Evolutionary conservation across 2,113 vertebrate species (phyloP).

Genomic region (Chaetorhynchus papuensis): DNA sequence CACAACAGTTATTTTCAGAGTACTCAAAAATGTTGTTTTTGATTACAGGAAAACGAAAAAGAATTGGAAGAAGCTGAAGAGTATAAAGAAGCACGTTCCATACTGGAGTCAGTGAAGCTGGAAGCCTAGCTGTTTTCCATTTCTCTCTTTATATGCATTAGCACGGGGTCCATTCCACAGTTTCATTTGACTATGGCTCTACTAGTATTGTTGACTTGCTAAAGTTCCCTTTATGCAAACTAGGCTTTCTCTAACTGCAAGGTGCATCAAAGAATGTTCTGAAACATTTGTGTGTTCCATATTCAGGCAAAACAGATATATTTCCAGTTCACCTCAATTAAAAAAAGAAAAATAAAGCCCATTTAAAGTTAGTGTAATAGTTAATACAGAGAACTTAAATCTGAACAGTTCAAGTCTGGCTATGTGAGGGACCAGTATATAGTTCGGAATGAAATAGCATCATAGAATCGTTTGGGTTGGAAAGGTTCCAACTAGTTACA

Average conservation of each 20-base stretch:
- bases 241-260: constrained; percentile 57
- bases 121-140: constrained; percentile 78
- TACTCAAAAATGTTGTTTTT: constrained; percentile 31
- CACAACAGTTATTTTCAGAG: background rate
- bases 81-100: constrained; percentile 85
- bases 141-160: constrained; percentile 60
- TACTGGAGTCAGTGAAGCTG: constrained; percentile 90
- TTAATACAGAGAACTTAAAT: background rate
- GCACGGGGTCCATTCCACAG: constrained; percentile 78
- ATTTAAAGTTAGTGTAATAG: background rate
- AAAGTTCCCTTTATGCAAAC: constrained; percentile 57
- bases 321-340: background rate
- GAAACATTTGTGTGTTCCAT: constrained; percentile 55
- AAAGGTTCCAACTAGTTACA: background rate
- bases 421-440: background rate
- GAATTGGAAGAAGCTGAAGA: constrained; percentile 88
- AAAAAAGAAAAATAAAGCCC: background rate
- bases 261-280: constrained; percentile 50
- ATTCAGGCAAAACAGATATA: background rate
- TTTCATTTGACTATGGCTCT: constrained; percentile 63
- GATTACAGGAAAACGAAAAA: constrained; percentile 86
- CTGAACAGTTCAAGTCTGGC: background rate
- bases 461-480: background rate
- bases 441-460: background rate
- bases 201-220: constrained; percentile 28